Conservation (phyloP, 1,140 invertebrate genomes). For the Conus betulinus region DNA sequence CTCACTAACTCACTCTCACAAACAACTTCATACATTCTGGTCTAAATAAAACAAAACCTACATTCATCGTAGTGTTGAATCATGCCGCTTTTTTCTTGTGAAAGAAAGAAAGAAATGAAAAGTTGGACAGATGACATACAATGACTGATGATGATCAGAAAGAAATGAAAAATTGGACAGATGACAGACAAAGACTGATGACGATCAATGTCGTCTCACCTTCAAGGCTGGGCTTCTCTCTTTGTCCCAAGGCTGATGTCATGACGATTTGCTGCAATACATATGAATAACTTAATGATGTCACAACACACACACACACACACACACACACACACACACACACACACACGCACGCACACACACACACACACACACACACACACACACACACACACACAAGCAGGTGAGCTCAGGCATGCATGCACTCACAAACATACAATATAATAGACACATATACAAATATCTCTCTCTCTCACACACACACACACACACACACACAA, state of each 20-base stretch:
- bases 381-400: background rate
- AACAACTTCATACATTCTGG: no score
- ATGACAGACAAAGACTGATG: background rate
- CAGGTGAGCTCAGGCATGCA: background rate
- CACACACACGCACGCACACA: background rate
- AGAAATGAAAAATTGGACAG: background rate
- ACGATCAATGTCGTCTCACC: conserved; percentile 4
- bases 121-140: background rate
- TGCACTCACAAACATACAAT: background rate
- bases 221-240: conserved; percentile 44
- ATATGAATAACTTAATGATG: no score
- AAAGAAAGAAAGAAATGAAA: background rate
- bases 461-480: background rate
- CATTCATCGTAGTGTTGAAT: no score
- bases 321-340: background rate
- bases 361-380: background rate
- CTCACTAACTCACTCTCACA: no score
- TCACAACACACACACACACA: no score
- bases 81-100: no score
- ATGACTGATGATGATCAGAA: background rate
- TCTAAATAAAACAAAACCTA: no score
- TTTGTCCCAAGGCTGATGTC: conserved; percentile 25
- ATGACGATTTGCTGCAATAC: conserved; percentile 40
- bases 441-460: background rate
- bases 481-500: no score